Evolutionary conservation across 2,888 invertebrate genomes (phyloP), one percentile per base, ranked within the genome.

Genomic region (Drosophila conformis): DNA sequence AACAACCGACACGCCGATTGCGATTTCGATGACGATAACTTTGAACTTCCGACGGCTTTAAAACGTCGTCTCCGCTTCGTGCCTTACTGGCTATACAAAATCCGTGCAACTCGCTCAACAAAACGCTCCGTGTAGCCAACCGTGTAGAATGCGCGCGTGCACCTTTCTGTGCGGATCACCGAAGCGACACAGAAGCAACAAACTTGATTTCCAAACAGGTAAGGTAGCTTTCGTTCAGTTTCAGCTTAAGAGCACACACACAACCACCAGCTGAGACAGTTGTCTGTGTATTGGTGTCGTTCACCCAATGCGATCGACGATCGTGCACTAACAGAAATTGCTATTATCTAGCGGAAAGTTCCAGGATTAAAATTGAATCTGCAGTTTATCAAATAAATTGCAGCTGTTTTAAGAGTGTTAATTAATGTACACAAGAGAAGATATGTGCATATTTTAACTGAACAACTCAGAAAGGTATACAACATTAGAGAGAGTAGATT

Each of bases 161-260:
- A 89, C 87, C 89, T 87, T 87, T 89, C 87, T 89, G 89, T 87
- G 82, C 87, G 87, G 89, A 87, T 87, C 87, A 84, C 81, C 87
- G 84, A 71, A 87, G 87, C 89, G 87, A 87, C 89, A 87, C 87
- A 87, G 87, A 87, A 89, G 89, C 87, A 81, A 73, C 87, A 88
- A 87, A 87, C 87, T 87, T 87, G 87, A 87, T 87, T 89, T 81
- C 81, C 79, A 87, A 86, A 86, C 85, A 81, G 85, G 85, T 87
- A 86, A 86, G 79, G 88, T 71, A 81, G 85, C 88, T 86, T 86
- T 86, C 88, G 85, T 87, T 86, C 88, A 87, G 88, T 85, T 87
- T 77, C 65, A 79, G 73, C 72, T 62, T 64, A 64, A 72, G 73
- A 78, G 77, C 67, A 60, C 78, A 68, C 70, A 82, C 84, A 80